Base-by-base conservation (phyloP, 2,113 vertebrate genomes). In the Odontesthes bonariensis region DNA sequence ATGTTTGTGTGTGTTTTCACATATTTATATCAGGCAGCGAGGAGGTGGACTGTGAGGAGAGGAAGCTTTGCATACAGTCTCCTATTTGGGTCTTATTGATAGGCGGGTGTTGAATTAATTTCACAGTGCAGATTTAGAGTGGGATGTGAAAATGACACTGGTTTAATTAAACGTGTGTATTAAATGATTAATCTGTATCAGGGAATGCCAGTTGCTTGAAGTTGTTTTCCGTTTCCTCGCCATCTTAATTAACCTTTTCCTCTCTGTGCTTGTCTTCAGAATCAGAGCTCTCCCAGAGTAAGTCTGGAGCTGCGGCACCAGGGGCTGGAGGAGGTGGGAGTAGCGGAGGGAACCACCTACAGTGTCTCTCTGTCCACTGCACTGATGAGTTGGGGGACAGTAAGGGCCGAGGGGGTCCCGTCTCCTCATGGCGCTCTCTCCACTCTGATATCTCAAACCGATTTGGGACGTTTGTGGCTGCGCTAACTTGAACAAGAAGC, bases 361-460 rank as follows among this genome's bases (percentile, higher is more conserved):
- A 97, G 95, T 97, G 97, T 93, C 97, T 99, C 89, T 97, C 97
- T 3, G 97, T 99, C 81, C 97, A 99, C 95, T 99, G 97, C 95
- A 98, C 97, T 42, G 97, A 99, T 32, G 97, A 97, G 84, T 94
- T 99, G 92, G 95, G 96, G 19, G 97, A 98, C 63, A 91, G 95
- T 76, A 98, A 98, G 92, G 96, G 95, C 89, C 95, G 96, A 74
- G 95, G 96, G 80, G 95, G 95, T 73, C 95, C 97, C 0, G 97
- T 98, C 89, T 96, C 97, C 44, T 96, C 96, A 56, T 99, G 97
- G 97, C 95, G 97, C 90, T 98, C 97, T 38, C 96, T 99, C 90
- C 97, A 98, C 94, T 98, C 97, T 1, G 97, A 99, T 89, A 99
- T 99, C 94, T 98, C 97, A 91, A 99, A 98, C 95, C 95, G 97